phyloP scores from a whole-genome alignment of 1,140 invertebrate species.

The Apis cerana region DNA sequence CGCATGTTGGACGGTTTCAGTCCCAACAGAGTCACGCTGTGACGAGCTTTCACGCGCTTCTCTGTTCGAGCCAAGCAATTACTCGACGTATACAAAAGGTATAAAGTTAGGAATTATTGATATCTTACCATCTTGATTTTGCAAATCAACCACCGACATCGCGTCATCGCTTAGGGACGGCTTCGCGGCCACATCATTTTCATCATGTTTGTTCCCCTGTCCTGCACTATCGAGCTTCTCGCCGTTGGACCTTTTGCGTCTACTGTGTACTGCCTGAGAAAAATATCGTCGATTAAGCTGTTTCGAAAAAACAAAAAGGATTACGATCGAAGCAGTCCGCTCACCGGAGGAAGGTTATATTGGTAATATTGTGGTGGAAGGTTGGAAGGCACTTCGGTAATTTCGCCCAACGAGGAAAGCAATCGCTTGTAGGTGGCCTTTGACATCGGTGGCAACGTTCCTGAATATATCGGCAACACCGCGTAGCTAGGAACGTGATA shows the following conservation, averaged over 20 bases:
- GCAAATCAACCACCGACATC: constrained; percentile 19
- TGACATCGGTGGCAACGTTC: not conserved
- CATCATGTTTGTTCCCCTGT: not conserved
- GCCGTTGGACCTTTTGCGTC: constrained; percentile 33
- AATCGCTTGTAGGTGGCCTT: not conserved
- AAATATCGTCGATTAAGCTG: not conserved
- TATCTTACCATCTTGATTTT: constrained; percentile 22
- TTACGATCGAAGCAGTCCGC: not conserved
- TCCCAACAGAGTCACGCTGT: constrained; percentile 1
- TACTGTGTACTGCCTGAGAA: constrained; percentile 38
- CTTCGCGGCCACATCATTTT: constrained; percentile 53
- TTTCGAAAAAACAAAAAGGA: not conserved
- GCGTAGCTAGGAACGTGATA: not conserved
- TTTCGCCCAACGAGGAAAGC: not conserved
- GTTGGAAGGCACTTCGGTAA: not conserved
- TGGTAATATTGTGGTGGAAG: not conserved
- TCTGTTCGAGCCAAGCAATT: not conserved
- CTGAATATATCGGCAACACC: not conserved
- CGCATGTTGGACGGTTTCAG: constrained; percentile 27
- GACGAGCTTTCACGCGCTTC: constrained; percentile 19
- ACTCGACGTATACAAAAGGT: not conserved
- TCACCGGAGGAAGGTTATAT: constrained; percentile 23
- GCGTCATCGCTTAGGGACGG: constrained; percentile 40
- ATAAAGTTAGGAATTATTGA: not conserved
- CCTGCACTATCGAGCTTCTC: not conserved